phyloP scores from a whole-genome alignment of 2,113 vertebrate species.

The Geothlypis trichas region DNA sequence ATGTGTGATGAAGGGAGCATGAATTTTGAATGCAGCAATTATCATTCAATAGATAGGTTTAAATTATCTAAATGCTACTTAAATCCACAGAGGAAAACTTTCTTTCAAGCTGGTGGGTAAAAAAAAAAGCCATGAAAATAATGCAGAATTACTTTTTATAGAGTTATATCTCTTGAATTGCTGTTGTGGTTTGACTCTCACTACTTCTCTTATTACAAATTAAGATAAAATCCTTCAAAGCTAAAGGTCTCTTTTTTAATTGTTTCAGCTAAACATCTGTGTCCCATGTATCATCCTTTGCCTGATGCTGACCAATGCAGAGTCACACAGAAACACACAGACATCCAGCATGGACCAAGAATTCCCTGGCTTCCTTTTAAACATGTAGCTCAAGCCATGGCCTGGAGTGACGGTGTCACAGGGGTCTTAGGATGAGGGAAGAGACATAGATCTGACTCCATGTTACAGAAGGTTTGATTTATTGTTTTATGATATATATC shows the following conservation, averaged over 20 bases:
- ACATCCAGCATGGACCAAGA: background rate
- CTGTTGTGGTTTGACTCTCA: background rate
- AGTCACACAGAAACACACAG: background rate
- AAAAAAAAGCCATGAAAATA: background rate
- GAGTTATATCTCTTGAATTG: background rate
- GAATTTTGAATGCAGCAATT: slow-evolving; percentile 45
- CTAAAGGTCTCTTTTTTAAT: background rate
- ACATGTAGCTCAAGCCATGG: background rate
- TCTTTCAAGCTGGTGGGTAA: background rate
- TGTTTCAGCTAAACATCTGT: background rate
- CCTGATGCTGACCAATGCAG: background rate
- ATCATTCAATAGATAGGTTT: slow-evolving; percentile 1
- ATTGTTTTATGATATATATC: too few species aligned
- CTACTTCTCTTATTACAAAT: background rate
- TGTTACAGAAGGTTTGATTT: too few species aligned
- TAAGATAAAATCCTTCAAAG: background rate
- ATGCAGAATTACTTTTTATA: background rate
- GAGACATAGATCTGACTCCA: too few species aligned
- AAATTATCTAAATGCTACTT: slow-evolving; percentile 11
- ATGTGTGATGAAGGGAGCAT: background rate
- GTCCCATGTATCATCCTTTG: background rate
- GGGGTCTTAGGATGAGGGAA: too few species aligned
- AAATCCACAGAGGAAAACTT: slow-evolving; percentile 12
- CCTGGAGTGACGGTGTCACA: too few species aligned
- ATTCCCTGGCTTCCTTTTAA: background rate